phyloP scores from a whole-genome alignment of 2,888 invertebrate genomes.

The Aphrophora alni region DNA sequence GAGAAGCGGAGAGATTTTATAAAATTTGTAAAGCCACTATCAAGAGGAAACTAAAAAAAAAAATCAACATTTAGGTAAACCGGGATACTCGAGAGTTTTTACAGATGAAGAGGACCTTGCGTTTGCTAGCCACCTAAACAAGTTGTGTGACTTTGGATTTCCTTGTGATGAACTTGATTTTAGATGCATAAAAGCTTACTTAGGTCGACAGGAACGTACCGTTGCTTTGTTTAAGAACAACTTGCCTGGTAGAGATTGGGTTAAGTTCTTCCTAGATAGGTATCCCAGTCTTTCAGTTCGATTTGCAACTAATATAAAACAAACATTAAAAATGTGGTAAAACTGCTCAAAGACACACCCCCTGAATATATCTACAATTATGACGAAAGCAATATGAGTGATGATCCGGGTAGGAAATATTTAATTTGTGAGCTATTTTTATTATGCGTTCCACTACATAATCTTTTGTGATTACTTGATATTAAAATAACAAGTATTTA shows the following conservation, averaged over 20 bases:
- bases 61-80: neutral
- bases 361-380: neutral
- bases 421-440: too few species aligned
- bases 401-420: neutral
- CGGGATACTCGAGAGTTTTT: neutral
- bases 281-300: neutral
- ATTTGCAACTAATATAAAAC: neutral
- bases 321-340: too few species aligned
- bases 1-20: neutral
- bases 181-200: neutral
- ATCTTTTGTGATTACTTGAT: too few species aligned
- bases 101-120: neutral
- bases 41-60: conserved; percentile 20
- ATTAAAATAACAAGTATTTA: too few species aligned
- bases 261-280: neutral
- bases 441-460: too few species aligned
- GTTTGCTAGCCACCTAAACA: conserved; percentile 13
- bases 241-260: neutral
- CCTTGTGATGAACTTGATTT: neutral
- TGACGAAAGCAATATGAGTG: neutral
- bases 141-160: conserved; percentile 27
- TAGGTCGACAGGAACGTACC: neutral
- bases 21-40: conserved; percentile 25
- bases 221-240: neutral
- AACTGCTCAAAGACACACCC: too few species aligned